Evolutionary conservation across 2,797 vertebrate species (phyloP).

Genomic region (Oreochromis grahami): DNA sequence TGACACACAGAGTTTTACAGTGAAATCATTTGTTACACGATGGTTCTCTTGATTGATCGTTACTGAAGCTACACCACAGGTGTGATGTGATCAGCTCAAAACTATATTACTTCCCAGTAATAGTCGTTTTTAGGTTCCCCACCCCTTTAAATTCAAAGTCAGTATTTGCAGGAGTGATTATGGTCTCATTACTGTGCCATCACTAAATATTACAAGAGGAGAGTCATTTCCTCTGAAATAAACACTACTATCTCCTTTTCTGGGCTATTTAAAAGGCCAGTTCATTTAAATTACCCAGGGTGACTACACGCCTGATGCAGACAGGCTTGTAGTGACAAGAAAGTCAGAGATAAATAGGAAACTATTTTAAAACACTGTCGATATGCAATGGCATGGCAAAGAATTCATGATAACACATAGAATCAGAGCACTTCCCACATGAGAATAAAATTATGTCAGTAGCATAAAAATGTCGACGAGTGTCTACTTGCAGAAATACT

Average conservation of each 20-base stretch:
- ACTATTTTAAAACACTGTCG: neutral
- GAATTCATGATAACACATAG: neutral
- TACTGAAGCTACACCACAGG: neutral
- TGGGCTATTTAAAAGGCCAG: fast-evolving
- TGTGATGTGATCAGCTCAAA: neutral
- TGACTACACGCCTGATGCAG: neutral
- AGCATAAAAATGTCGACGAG: neutral
- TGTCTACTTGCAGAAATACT: neutral
- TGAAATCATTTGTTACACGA: neutral
- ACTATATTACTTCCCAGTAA: neutral
- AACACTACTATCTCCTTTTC: neutral
- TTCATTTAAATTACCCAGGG: neutral
- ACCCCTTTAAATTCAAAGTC: neutral
- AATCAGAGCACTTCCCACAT: neutral
- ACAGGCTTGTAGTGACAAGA: neutral
- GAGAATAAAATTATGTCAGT: neutral
- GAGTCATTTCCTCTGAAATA: neutral
- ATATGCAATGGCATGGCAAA: neutral
- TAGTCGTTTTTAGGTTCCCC: neutral
- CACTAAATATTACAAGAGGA: neutral
- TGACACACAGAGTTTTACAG: neutral
- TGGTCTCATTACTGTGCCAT: neutral
- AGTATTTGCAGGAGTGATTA: neutral
- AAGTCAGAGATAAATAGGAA: neutral
- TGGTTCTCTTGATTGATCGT: neutral